Percentiles rank a stretch among this genome's conserved stretches.
Conservation (phyloP, 2,888 invertebrate species). For the Emmelina monodactyla region DNA sequence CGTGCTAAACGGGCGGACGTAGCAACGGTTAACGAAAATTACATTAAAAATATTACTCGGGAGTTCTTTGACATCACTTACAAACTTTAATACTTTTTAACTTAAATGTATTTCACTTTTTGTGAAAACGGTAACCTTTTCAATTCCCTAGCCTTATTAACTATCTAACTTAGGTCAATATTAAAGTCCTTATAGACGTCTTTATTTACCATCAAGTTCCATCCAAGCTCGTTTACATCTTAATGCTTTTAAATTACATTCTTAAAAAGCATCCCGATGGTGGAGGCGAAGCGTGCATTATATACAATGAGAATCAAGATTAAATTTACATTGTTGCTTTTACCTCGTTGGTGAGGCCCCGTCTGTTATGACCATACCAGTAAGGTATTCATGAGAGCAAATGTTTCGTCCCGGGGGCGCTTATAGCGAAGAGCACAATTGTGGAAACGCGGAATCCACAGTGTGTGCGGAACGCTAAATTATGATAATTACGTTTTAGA, state of each 20-base stretch:
- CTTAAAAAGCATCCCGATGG: background rate
- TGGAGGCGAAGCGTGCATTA: slow-evolving; percentile 17
- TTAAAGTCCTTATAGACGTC: no score
- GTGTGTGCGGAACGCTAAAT: slow-evolving; percentile 27
- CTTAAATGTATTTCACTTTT: no score
- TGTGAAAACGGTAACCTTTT: no score
- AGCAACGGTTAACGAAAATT: no score
- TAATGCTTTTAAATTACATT: background rate
- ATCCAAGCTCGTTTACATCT: background rate
- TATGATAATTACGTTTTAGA: slow-evolving; percentile 53
- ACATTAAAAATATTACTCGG: no score
- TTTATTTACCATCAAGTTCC: no score
- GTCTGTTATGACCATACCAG: slow-evolving; percentile 28
- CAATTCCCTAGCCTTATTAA: no score
- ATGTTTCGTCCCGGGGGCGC: slow-evolving; percentile 45
- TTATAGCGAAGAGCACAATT: slow-evolving; percentile 21
- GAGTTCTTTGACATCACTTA: no score
- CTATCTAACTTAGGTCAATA: no score
- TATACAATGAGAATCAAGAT: slow-evolving; percentile 45
- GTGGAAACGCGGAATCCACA: slow-evolving; percentile 33
- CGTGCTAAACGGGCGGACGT: no score
- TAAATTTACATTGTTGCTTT: slow-evolving; percentile 58
- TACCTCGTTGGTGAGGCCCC: slow-evolving; percentile 29
- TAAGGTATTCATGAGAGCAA: slow-evolving; percentile 59
- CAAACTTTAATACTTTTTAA: no score